These are phyloP conservation scores for Bombylius major DNA, from an alignment of 2,888 invertebrate species.

Conservation along the genomic window DNA sequence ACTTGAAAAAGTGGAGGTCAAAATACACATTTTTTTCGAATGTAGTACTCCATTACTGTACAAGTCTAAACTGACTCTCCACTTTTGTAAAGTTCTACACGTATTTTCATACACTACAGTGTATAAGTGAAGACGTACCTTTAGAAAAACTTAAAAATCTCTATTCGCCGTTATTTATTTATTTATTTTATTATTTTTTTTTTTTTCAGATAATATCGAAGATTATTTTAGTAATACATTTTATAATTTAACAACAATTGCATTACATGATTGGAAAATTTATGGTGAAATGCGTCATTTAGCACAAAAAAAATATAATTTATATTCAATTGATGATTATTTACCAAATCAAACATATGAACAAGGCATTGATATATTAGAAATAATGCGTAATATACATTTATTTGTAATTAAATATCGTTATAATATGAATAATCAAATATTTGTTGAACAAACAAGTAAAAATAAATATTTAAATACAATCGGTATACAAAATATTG, in stretches of 20 bases:
- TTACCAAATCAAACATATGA: slow-evolving; percentile 93
- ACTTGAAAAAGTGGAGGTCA: no score
- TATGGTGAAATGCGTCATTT: slow-evolving; percentile 94
- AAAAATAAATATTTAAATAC: slow-evolving; percentile 90
- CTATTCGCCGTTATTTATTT: no score
- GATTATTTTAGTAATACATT: slow-evolving; percentile 88
- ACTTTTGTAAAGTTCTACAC: no score
- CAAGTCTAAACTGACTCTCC: no score
- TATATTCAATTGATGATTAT: slow-evolving; percentile 79
- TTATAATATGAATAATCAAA: slow-evolving; percentile 93
- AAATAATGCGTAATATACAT: slow-evolving; percentile 94
- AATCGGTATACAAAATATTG: slow-evolving; percentile 87
- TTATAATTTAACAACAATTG: slow-evolving; percentile 94
- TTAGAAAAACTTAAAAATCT: no score
- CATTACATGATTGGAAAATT: slow-evolving; percentile 93
- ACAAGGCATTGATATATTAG: slow-evolving; percentile 91
- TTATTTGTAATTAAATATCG: slow-evolving; percentile 86
- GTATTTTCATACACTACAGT: no score
- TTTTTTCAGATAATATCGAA: slow-evolving; percentile 48
- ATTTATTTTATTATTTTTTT: slow-evolving; percentile 10
- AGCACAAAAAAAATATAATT: slow-evolving; percentile 69
- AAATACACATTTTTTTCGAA: no score
- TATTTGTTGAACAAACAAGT: slow-evolving; percentile 85
- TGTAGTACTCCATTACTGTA: no score
- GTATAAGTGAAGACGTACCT: no score